Conservation (phyloP, 2,113 vertebrate species). For the Myotis davidii region DNA sequence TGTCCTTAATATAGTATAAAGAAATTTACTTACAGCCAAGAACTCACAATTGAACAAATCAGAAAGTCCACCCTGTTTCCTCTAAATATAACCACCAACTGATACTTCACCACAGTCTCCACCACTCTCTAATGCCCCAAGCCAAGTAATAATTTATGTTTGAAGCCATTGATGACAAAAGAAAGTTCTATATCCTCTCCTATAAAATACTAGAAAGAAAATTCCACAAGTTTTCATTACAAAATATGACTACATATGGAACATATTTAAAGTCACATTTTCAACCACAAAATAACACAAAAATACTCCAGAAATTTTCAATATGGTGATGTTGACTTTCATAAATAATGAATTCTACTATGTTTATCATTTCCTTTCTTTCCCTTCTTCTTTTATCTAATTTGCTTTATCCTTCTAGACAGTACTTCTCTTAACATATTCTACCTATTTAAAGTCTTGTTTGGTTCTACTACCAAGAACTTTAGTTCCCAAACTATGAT, state of each 20-base stretch:
- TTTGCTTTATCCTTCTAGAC: background rate
- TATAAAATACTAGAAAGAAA: background rate
- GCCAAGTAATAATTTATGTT: background rate
- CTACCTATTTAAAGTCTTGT: background rate
- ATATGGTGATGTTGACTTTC: background rate
- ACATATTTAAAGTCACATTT: conserved; percentile 19
- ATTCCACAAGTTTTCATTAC: background rate
- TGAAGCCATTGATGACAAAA: background rate
- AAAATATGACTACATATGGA: background rate
- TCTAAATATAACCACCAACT: background rate
- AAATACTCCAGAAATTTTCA: background rate
- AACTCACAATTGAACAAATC: background rate
- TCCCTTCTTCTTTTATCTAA: background rate
- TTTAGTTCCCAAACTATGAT: background rate
- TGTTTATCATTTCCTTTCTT: background rate
- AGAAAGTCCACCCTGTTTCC: background rate
- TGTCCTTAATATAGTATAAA: background rate
- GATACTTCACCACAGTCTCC: background rate
- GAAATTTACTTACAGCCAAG: background rate
- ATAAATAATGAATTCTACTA: background rate
- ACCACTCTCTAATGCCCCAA: background rate
- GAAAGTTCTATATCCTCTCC: background rate
- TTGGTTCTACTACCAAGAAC: background rate
- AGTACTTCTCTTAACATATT: background rate
- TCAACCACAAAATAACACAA: background rate